Evolutionary conservation across 2,113 vertebrate species (phyloP).

Genomic region (Ariopsis seemanni): DNA sequence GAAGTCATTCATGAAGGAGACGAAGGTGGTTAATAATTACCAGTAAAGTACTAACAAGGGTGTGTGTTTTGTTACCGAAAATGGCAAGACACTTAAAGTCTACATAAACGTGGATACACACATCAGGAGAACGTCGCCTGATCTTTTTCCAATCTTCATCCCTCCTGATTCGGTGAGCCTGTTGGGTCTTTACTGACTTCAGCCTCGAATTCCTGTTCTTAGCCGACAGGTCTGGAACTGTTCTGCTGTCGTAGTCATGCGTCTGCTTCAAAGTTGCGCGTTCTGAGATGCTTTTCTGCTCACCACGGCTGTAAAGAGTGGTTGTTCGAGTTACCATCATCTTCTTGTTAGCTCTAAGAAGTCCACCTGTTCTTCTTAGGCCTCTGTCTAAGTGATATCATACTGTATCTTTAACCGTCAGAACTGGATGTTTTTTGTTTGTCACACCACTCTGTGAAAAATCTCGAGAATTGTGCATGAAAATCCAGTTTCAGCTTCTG

Average conservation of each 20-base stretch:
- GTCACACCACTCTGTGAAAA: background rate
- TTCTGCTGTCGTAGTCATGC: background rate
- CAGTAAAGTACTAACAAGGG: background rate
- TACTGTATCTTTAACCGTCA: background rate
- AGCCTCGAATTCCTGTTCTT: background rate
- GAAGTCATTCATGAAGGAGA: background rate
- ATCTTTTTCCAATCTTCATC: background rate
- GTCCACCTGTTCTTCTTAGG: background rate
- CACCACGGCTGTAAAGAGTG: background rate
- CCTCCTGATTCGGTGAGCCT: background rate
- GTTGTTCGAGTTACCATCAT: background rate
- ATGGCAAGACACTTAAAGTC: background rate
- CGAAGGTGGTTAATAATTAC: constrained; percentile 24
- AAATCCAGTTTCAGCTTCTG: background rate
- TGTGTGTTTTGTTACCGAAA: background rate
- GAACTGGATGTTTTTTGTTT: background rate
- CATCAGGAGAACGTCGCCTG: background rate
- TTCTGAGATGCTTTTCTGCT: background rate
- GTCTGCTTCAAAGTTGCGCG: background rate
- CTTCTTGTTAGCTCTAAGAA: background rate
- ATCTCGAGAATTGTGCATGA: too few relatives aligned
- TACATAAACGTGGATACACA: background rate
- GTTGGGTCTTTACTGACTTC: background rate
- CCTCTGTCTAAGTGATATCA: background rate
- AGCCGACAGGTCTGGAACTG: too few relatives aligned